Base-by-base conservation (phyloP, 2,888 invertebrate genomes). In the Netelia virgata region DNA sequence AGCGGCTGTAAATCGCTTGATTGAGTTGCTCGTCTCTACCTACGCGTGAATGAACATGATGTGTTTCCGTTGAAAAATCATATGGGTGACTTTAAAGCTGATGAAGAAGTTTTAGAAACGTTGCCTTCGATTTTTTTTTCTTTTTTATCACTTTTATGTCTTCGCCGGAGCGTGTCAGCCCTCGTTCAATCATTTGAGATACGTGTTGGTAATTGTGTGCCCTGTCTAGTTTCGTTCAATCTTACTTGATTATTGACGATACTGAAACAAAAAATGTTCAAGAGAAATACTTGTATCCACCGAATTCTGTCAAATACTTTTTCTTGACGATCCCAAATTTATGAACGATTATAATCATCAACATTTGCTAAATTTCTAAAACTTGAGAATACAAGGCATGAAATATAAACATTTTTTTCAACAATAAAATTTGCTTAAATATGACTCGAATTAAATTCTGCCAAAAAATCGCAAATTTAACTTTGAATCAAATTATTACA, bases 61-160 rank as follows among this genome's bases (percentile, higher is more conserved):
- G 69, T 50, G 20, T 28, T 73, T 59, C 73, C 64, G 57, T 66
- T 55, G 36, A 73, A 64, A 73, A 73, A 11, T 57, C 66, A 20
- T 43, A 23, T 70, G 20, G 59, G 59, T 59, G 59, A 68, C 59
- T 59, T 47, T 16, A 57, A 57, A 5, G 57, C 57, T 57, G 9
- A 18, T 50, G 50, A 55, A 18, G n/a, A 55, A 18, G n/a, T 16
- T 11, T 36, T 28, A 16, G 36, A 53, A 18, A 11, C 11, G 18
- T 18, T 16, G 20, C 53, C 14, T 41, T 66, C 75, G 76, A 66
- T 18, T 82, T 83, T 83, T 86, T 85, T 75, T 82, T 69, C 23
- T 82, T 83, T 83, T 86, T 85, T 75, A 83, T 69, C 87, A 87
- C 82, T 89, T 88, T 72, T 87, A 86, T 68, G 87, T 84, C 87